phyloP scores from a whole-genome alignment of 2,888 invertebrate genomes.

The Metacarcinus magister region DNA sequence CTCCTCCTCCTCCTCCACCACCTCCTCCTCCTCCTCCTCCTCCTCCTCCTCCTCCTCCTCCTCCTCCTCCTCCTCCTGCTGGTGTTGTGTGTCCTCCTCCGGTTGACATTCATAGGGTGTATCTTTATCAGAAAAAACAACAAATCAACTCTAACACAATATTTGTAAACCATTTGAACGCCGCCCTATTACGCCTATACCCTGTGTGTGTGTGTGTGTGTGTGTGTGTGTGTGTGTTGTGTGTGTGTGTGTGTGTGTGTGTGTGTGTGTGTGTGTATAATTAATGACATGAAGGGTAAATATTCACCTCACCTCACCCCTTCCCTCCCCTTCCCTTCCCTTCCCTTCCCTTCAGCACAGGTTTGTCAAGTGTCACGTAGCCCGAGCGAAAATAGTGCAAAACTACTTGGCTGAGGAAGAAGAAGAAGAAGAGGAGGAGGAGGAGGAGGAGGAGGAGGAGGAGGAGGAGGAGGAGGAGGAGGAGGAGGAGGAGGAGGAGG shows the following conservation, averaged over 20 bases:
- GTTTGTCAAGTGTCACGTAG: neutral
- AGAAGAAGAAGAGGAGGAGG: too few species aligned
- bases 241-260: conserved; percentile 59
- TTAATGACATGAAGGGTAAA: conserved; percentile 5
- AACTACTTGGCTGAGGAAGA: too few species aligned
- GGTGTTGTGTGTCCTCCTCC: neutral
- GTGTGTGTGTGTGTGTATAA: conserved; percentile 58
- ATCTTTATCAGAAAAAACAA: neutral
- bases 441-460: neutral
- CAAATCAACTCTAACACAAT: neutral
- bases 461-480: conserved; percentile 22
- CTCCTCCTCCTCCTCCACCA: too few species aligned
- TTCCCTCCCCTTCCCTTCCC: too few species aligned
- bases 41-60: neutral
- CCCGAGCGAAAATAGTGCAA: too few species aligned
- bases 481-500: conserved; percentile 26
- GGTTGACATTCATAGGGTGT: neutral
- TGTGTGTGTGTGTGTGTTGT: conserved; percentile 6
- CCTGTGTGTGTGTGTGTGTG: neutral
- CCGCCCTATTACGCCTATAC: neutral
- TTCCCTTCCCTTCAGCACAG: too few species aligned
- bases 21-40: neutral
- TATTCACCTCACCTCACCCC: neutral
- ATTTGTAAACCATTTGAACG: conserved; percentile 13
- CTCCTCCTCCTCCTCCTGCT: neutral